Percentiles rank a stretch among this genome's conserved stretches.
Evolutionary conservation across 2,888 invertebrate genomes (phyloP).

Genomic region (Suillia variegata): DNA sequence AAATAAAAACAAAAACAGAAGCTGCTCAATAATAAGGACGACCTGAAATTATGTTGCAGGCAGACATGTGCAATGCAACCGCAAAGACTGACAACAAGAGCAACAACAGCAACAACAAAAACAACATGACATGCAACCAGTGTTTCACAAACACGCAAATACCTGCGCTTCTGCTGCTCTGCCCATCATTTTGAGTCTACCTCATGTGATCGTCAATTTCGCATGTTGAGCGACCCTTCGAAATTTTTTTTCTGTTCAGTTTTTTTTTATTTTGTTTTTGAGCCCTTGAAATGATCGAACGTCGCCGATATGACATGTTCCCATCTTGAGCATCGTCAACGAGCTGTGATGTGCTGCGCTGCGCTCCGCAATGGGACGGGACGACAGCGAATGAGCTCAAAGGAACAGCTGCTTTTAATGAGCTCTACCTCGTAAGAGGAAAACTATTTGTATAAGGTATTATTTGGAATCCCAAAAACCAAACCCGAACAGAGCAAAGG

Average conservation of each 20-base stretch:
- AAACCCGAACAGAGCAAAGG: neutral
- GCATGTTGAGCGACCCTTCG: neutral
- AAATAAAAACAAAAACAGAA: neutral
- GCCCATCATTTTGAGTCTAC: too few relatives aligned
- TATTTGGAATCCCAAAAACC: neutral
- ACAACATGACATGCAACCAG: neutral
- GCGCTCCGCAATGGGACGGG: too few relatives aligned
- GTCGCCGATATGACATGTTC: neutral
- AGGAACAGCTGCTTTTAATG: constrained; percentile 1
- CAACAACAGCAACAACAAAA: neutral
- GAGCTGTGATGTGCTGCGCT: too few relatives aligned
- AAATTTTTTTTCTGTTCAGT: neutral
- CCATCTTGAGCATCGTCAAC: too few relatives aligned
- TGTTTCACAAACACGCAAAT: neutral
- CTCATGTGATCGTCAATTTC: too few relatives aligned
- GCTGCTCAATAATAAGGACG: constrained; percentile 1
- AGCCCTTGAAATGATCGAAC: constrained; percentile 4
- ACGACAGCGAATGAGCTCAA: neutral
- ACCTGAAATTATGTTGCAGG: neutral
- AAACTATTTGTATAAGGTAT: neutral
- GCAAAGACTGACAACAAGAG: neutral
- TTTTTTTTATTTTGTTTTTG: neutral
- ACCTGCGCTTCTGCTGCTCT: too few relatives aligned
- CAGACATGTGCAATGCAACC: constrained; percentile 1
- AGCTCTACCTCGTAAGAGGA: neutral